Evolutionary conservation across 2,113 vertebrate species (phyloP).

Genomic region (Aythya baeri): DNA sequence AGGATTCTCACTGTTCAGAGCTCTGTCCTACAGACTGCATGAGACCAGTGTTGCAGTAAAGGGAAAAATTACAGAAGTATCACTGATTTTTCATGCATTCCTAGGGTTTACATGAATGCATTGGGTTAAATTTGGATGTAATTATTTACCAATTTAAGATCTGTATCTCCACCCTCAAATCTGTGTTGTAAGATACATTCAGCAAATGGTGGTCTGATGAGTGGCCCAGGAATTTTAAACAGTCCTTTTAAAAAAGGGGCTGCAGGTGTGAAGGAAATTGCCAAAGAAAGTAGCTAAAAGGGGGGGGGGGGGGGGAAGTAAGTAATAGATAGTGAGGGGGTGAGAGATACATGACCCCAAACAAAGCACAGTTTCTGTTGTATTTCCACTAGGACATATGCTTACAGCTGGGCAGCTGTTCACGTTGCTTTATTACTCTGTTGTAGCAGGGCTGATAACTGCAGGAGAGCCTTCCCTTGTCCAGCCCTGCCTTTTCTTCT

Average conservation of each 20-base stretch:
- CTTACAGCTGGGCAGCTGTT: neutral
- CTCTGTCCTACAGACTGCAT: fast-evolving
- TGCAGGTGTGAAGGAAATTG: neutral
- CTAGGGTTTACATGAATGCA: neutral
- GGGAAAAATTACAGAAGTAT: neutral
- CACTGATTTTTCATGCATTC: neutral
- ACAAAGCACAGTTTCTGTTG: neutral
- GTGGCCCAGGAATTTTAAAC: neutral
- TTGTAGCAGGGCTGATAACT: neutral
- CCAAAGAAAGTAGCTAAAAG: neutral
- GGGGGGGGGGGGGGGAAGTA: neutral
- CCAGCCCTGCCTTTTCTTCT: neutral
- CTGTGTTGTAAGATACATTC: neutral
- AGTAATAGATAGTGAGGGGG: neutral
- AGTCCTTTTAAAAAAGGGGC: neutral
- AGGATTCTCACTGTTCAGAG: neutral
- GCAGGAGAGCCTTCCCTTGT: neutral
- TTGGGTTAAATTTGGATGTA: neutral
- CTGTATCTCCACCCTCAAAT: neutral
- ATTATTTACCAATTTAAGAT: neutral
- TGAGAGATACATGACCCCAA: neutral
- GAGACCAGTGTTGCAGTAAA: neutral
- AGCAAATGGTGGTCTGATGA: neutral
- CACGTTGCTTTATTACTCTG: neutral
- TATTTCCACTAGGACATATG: neutral